phyloP scores from a whole-genome alignment of 2,797 vertebrate genomes.

The Hyperoplus immaculatus region DNA sequence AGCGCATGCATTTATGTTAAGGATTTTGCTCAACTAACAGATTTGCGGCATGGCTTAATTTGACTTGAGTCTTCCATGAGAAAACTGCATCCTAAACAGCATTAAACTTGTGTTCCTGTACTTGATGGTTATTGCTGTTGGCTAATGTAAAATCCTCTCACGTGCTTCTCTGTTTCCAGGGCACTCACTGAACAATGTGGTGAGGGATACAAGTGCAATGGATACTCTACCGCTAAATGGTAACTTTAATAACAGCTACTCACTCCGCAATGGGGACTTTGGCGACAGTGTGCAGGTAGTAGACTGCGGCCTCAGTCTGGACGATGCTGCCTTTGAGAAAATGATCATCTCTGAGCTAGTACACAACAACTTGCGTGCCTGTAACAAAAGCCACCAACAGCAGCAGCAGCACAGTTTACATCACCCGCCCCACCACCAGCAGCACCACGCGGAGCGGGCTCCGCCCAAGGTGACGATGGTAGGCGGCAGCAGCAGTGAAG shows the following conservation, averaged over 20 bases:
- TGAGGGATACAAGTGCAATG: conserved; percentile 99
- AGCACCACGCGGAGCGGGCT: conserved; percentile 92
- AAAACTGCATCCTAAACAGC: conserved; percentile 94
- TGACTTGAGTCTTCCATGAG: conserved; percentile 60
- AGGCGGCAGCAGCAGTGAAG: conserved; percentile 91
- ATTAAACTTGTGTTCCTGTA: conserved; percentile 86
- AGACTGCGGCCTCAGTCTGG: conserved; percentile 98
- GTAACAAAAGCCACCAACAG: conserved; percentile 91
- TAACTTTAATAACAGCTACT: conserved; percentile 99
- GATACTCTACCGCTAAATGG: conserved; percentile 99
- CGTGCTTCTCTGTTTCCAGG: conserved; percentile 89
- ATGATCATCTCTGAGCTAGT: conserved; percentile 99
- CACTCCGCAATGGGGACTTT: conserved; percentile 96
- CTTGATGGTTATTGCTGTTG: conserved; percentile 32
- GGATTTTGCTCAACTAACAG: conserved; percentile 78
- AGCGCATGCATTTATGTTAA: conserved; percentile 69
- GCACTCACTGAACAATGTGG: conserved; percentile 98
- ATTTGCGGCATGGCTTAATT: conserved; percentile 77
- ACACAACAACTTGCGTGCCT: conserved; percentile 98
- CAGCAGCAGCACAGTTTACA: conserved; percentile 89
- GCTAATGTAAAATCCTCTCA: conserved; percentile 73
- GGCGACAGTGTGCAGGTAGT: conserved; percentile 94
- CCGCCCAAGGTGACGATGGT: conserved; percentile 91
- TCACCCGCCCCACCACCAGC: conserved; percentile 87
- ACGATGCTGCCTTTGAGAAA: conserved; percentile 98